A percentile compares a stretch with the other conserved stretches of the same genome.
These are phyloP conservation scores for Hycleus phaleratus DNA, from an alignment of 1,140 invertebrate species.

Conservation along the genomic window DNA sequence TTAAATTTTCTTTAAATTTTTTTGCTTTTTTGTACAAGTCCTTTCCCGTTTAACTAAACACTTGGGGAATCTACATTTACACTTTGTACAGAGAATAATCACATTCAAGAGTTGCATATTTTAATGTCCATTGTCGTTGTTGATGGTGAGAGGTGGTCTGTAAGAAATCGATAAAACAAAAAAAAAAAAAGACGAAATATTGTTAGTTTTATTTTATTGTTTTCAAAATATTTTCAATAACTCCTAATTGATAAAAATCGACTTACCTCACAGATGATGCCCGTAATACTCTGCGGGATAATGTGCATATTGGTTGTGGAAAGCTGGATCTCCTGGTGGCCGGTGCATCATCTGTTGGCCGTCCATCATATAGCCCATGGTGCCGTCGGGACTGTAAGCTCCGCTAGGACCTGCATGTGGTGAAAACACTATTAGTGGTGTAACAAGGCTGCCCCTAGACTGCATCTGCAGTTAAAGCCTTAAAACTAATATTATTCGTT, in stretches of 20 bases:
- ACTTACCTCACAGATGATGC: constrained; percentile 67
- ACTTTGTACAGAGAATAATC: constrained; percentile 44
- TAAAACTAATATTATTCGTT: too few relatives aligned
- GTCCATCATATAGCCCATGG: constrained; percentile 96
- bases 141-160: constrained; percentile 33
- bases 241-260: not conserved
- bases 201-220: not conserved
- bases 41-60: constrained; percentile 39
- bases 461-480: not conserved
- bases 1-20: not conserved
- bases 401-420: constrained; percentile 87
- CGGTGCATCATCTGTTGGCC: constrained; percentile 91
- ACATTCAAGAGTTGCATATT: constrained; percentile 44
- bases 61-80: constrained; percentile 43
- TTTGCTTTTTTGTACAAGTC: constrained; percentile 37
- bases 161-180: constrained; percentile 24
- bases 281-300: constrained; percentile 86
- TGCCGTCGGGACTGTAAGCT: constrained; percentile 88
- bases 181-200: not conserved
- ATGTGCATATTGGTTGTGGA: constrained; percentile 84
- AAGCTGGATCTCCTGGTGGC: constrained; percentile 79
- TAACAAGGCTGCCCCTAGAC: constrained; percentile 37
- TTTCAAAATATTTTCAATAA: too few relatives aligned
- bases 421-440: constrained; percentile 66
- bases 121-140: constrained; percentile 42